A percentile compares a stretch with the other conserved stretches of the same genome.
These are phyloP conservation scores for Ricordea florida DNA, from an alignment of 92 coral and sea anemone species.

Conservation along the genomic window DNA sequence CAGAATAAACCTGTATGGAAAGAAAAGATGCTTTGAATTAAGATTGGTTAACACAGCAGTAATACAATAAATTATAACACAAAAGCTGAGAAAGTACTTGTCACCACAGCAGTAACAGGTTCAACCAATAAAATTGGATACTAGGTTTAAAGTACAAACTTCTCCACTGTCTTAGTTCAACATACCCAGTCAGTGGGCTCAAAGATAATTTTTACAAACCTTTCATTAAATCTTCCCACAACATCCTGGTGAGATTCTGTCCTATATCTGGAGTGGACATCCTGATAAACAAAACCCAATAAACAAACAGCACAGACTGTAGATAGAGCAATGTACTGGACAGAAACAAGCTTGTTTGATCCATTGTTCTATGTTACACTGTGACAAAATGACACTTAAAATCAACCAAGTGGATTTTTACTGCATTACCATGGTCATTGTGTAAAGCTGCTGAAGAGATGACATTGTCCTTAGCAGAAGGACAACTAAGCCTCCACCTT, in stretches of 20 bases:
- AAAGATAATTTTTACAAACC: slow-evolving; percentile 33
- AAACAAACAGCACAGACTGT: not conserved
- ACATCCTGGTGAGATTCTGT: slow-evolving; percentile 99
- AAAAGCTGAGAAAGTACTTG: too few species aligned
- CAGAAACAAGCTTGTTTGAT: not conserved
- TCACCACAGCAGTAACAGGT: too few species aligned
- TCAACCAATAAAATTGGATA: too few species aligned
- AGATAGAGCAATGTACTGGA: not conserved
- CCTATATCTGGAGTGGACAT: slow-evolving; percentile 95
- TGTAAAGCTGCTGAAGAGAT: slow-evolving; percentile 88
- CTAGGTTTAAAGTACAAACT: too few species aligned
- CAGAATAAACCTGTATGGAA: slow-evolving; percentile 86
- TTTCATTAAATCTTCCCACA: slow-evolving; percentile 95
- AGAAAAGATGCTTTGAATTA: too few species aligned
- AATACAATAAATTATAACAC: not conserved
- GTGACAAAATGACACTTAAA: too few species aligned
- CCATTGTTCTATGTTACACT: too few species aligned
- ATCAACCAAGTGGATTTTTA: too few species aligned
- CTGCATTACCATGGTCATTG: slow-evolving; percentile 83
- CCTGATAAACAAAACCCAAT: slow-evolving; percentile 38
- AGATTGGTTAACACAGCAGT: too few species aligned
- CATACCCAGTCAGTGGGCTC: not conserved
- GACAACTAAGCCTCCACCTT: slow-evolving; percentile 93
- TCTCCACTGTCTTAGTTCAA: too few species aligned
- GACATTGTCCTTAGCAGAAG: slow-evolving; percentile 87